Evolutionary conservation across 2,888 invertebrate species (phyloP).

Genomic region (Galerucella calmariensis): DNA sequence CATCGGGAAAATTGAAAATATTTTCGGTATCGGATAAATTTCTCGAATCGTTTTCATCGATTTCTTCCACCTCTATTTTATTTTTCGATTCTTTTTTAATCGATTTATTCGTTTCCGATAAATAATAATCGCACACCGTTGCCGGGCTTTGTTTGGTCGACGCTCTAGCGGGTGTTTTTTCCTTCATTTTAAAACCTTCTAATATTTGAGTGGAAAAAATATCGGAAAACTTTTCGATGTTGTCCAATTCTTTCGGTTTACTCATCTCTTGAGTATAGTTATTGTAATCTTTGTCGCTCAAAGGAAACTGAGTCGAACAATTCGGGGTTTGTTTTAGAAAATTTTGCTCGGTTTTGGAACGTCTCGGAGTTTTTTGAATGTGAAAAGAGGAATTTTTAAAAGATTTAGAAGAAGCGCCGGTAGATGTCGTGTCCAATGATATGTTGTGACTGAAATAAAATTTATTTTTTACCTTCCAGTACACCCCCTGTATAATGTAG

Average conservation of each 20-base stretch:
- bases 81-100: background rate
- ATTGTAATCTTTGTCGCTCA: conserved; percentile 40
- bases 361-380: conserved; percentile 8
- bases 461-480: no score
- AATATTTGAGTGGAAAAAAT: conserved; percentile 33
- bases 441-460: conserved; percentile 16
- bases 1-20: background rate
- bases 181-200: conserved; percentile 10
- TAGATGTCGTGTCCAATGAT: conserved; percentile 1
- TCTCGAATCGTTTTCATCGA: background rate
- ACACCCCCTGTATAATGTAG: background rate
- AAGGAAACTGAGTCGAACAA: conserved; percentile 23
- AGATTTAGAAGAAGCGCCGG: background rate
- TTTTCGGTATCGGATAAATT: background rate
- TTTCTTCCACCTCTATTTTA: background rate
- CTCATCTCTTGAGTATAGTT: background rate
- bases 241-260: conserved; percentile 19
- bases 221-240: conserved; percentile 20
- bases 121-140: background rate
- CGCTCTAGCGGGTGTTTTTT: background rate
- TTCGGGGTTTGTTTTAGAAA: background rate
- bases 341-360: conserved; percentile 13
- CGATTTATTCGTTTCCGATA: background rate
- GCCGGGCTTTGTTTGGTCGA: background rate
- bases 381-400: background rate